A percentile compares a stretch with the other conserved stretches of the same genome.
Evolutionary conservation across 2,888 invertebrate genomes (phyloP).

Genomic region (Drosophila putrida): DNA sequence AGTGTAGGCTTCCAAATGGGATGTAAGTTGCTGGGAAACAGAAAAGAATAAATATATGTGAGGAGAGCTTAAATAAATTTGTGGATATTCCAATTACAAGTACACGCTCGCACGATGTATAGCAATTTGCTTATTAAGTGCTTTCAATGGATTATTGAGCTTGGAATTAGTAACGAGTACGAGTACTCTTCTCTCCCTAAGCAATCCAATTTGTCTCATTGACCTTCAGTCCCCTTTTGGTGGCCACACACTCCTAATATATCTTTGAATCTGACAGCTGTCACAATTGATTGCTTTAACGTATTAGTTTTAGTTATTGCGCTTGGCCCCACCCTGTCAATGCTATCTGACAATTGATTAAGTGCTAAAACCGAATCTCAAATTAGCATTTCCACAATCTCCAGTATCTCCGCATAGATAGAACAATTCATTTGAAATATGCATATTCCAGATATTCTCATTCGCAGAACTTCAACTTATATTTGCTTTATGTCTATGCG

Average conservation of each 20-base stretch:
- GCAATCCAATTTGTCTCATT: constrained; percentile 24
- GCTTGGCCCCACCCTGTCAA: constrained; percentile 39
- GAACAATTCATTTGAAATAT: constrained; percentile 22
- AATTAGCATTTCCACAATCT: constrained; percentile 27
- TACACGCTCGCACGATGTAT: too few relatives aligned
- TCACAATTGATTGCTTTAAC: constrained; percentile 46
- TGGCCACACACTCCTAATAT: constrained; percentile 32
- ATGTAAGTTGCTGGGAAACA: not conserved
- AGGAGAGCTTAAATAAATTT: constrained; percentile 3
- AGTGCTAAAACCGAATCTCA: constrained; percentile 45
- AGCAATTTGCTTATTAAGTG: constrained; percentile 15
- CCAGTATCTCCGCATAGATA: not conserved
- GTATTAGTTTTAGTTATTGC: constrained; percentile 53
- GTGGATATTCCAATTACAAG: constrained; percentile 7
- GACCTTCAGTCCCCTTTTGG: constrained; percentile 25
- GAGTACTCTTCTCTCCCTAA: not conserved
- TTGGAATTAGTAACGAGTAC: constrained; percentile 8
- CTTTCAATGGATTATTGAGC: constrained; percentile 15
- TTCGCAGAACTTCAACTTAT: constrained; percentile 20
- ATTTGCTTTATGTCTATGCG: constrained; percentile 11
- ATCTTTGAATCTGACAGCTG: constrained; percentile 56
- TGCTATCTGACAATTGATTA: constrained; percentile 54
- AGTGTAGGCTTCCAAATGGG: constrained; percentile 4
- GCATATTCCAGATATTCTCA: not conserved
- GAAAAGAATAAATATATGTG: not conserved